phyloP scores from a whole-genome alignment of 2,888 invertebrate species.

The Trachelus troglodyta region DNA sequence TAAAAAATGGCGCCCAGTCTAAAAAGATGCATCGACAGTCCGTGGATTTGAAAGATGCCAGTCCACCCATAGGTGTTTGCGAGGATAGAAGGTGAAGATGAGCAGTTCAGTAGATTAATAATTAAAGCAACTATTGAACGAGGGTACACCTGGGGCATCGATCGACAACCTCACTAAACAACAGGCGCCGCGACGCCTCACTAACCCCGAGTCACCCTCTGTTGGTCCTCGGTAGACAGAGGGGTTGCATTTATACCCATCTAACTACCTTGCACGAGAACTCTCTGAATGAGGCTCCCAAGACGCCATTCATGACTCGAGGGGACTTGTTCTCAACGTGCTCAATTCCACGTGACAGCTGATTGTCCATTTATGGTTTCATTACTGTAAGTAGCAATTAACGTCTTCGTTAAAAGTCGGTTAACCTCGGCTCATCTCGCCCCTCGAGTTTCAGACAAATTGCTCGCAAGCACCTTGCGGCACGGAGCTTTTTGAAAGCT shows the following conservation, averaged over 20 bases:
- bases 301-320: conserved; percentile 30
- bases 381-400: background rate
- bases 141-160: conserved; percentile 43
- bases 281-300: conserved; percentile 33
- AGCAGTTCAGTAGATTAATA: conserved; percentile 40
- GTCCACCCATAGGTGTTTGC: conserved; percentile 34
- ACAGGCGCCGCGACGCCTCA: background rate
- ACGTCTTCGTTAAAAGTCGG: background rate
- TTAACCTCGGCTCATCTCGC: background rate
- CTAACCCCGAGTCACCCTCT: background rate
- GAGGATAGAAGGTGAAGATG: conserved; percentile 19
- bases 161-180: conserved; percentile 32
- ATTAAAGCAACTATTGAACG: conserved; percentile 37
- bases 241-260: conserved; percentile 41
- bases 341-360: background rate
- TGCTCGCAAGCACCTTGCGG: background rate
- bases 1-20: background rate
- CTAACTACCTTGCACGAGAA: conserved; percentile 39
- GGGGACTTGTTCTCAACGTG: background rate
- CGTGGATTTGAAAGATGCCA: conserved; percentile 41
- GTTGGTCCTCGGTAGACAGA: background rate
- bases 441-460: background rate
- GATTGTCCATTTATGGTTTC: background rate
- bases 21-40: background rate
- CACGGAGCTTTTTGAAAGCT: background rate